Evolutionary conservation across 2,113 vertebrate species (phyloP), one percentile per base, ranked within the genome.

Genomic region (Macroglossus sobrinus): DNA sequence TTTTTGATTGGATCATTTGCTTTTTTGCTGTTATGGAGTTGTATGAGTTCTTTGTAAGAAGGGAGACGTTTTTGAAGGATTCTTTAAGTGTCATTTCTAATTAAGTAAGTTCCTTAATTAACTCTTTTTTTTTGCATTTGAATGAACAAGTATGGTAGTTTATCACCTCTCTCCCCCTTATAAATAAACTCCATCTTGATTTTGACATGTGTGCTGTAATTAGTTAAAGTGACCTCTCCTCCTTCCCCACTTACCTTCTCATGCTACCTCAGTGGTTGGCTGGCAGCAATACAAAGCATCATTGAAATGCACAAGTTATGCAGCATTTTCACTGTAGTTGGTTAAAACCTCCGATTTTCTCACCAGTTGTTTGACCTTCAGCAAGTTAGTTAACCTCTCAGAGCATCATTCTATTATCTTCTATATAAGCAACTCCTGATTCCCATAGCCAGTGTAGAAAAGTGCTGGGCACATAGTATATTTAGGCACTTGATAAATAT

Each of bases 1-100:
- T 50, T 16, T 50, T 50, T 15, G 50, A 50, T 50, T 50, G 50
- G 15, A 50, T 50, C 15, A 50, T 50, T 50, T 50, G 50, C 50
- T 50, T 50, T 50, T 50, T 50, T 50, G 50, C 16, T 50, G 15
- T 16, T 16, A 16, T 16, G 15, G 50, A 50, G 50, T 50, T 50
- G 50, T 50, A 50, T 50, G 50, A 50, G 15, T 50, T 50, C 47
- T 50, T 50, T 50, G 0, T 55, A 81, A 95, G 74, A 95, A 85
- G 35, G 59, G 38, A 78, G 61, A 15, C 68, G 78, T 93, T 86
- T 94, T 93, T 92, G 24, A 93, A 93, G n/a, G 28, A 45, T 53
- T 85, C 68, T 94, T 89, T 85, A 97, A 93, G 86, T 75, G 84
- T 76, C 40, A 55, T 92, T 93, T 90, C 76, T 87, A 84, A 79